Evolutionary conservation across 2,888 invertebrate genomes (phyloP), one percentile per base, ranked within the genome.

Genomic region (Cheilosia vulpina): DNA sequence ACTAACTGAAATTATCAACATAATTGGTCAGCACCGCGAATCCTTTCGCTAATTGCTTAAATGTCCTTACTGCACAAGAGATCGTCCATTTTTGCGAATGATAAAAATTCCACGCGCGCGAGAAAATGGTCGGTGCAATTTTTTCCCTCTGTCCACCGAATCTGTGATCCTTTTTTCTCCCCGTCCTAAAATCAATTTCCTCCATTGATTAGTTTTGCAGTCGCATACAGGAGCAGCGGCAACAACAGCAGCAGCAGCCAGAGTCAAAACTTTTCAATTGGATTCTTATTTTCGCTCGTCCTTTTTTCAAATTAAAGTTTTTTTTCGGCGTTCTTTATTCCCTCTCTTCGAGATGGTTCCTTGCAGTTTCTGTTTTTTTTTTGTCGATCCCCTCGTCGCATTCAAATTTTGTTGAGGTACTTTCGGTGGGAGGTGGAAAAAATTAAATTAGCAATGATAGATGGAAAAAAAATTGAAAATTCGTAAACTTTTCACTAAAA

Each of bases 401-500:
- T 76, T 85, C 81, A 85, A 85, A 85, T 85, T 81, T 81, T 31
- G 17, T 71, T 72, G 52, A 55, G 71, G 50, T 69, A 63, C 66
- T 27, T 41, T 73, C 19, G 43, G 15, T 60, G 24, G 43, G 24
- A 53, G 47, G 55, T 15, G 65, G 71, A 17, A 72, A 75, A 81
- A 85, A 85, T 85, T 85, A 85, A 85, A 85, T 85, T 85, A 85
- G 85, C 81, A 85, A 81, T 85, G 81, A 85, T 81, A 85, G 85
- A 81, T 63, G 68, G 34, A 69, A 83, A 68, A 68, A 79, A 84
- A 69, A 75, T 75, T 65, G 80, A 80, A 80, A 85, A 81, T 81
- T 85, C 76, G 76, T 81, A 72, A 85, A 85, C 76, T 85, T 85
- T 85, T 78, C 66, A 55, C 57, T 76, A 60, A 50, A 77, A 71